Conservation (phyloP, 2,888 invertebrate genomes). For the Eristalis intricaria region DNA sequence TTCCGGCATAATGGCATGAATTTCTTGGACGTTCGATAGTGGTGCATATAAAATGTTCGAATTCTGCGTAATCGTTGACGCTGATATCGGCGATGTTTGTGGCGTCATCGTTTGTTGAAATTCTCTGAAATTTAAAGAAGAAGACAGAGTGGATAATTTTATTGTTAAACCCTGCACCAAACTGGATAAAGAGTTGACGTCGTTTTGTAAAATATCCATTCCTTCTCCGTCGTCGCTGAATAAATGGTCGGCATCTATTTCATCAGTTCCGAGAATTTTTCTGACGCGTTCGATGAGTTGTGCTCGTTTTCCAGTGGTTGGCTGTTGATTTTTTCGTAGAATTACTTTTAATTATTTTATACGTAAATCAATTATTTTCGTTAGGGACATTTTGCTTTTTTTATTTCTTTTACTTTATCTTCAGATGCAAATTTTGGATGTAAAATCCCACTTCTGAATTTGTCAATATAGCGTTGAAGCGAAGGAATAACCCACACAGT, state of each 20-base stretch:
- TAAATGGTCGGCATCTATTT: too few species aligned
- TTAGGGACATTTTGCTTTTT: not conserved
- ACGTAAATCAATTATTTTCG: not conserved
- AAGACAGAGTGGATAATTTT: not conserved
- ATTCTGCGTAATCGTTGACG: too few species aligned
- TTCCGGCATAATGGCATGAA: not conserved
- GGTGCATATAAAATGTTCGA: not conserved
- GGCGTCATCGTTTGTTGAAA: too few species aligned
- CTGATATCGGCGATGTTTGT: too few species aligned
- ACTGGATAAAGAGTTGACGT: not conserved
- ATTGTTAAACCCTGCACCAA: not conserved
- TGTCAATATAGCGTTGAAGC: too few species aligned
- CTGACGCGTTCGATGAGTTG: not conserved
- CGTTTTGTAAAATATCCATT: not conserved
- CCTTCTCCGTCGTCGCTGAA: not conserved
- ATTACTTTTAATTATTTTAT: not conserved
- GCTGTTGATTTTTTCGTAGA: not conserved
- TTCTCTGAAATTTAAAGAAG: not conserved
- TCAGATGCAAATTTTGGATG: not conserved
- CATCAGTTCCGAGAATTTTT: too few species aligned
- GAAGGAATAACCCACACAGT: too few species aligned
- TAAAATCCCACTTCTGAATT: slow-evolving; percentile 1
- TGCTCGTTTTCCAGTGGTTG: not conserved
- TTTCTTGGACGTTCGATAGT: not conserved
- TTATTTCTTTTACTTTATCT: too few species aligned